A percentile compares a stretch with the other conserved stretches of the same genome.
phyloP scores from a whole-genome alignment of 2,888 invertebrate genomes.

The Eretmocerus hayati region DNA sequence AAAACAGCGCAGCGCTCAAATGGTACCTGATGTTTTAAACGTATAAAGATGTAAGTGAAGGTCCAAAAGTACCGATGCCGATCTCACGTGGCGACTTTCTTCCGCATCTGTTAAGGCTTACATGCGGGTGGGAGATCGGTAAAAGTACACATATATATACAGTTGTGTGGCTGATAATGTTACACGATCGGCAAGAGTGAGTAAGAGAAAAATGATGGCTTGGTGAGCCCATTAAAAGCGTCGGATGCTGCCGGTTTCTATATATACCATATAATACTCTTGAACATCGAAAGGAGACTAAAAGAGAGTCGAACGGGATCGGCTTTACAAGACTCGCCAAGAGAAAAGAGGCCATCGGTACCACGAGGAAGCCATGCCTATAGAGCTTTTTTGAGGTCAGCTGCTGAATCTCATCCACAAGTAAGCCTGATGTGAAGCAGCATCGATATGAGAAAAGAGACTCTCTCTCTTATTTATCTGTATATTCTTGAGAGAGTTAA shows the following conservation, averaged over 20 bases:
- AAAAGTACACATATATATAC: too few species aligned
- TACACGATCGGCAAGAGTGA: neutral
- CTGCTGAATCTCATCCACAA: constrained; percentile 1
- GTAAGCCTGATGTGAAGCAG: too few species aligned
- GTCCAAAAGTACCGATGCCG: too few species aligned
- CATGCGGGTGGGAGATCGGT: too few species aligned
- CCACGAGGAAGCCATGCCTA: too few species aligned
- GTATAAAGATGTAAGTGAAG: too few species aligned
- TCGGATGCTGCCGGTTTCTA: neutral
- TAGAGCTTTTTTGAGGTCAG: constrained; percentile 22
- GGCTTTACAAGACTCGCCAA: neutral
- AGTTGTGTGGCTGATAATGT: too few species aligned
- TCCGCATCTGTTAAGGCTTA: too few species aligned
- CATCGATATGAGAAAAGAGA: constrained; percentile 3
- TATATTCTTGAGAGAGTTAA: neutral
- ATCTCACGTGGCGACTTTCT: too few species aligned
- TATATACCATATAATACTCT: constrained; percentile 4
- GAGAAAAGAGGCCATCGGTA: constrained; percentile 17
- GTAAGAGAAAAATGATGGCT: neutral
- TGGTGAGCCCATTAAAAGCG: constrained; percentile 8
- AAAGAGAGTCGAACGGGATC: constrained; percentile 20
- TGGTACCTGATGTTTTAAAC: too few species aligned
- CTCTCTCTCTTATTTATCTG: neutral
- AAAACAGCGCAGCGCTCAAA: too few species aligned
- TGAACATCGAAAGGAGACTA: constrained; percentile 1